Percentiles rank a stretch among this genome's conserved stretches.
phyloP scores from a whole-genome alignment of 2,888 invertebrate genomes.

The Microdon myrmicae region DNA sequence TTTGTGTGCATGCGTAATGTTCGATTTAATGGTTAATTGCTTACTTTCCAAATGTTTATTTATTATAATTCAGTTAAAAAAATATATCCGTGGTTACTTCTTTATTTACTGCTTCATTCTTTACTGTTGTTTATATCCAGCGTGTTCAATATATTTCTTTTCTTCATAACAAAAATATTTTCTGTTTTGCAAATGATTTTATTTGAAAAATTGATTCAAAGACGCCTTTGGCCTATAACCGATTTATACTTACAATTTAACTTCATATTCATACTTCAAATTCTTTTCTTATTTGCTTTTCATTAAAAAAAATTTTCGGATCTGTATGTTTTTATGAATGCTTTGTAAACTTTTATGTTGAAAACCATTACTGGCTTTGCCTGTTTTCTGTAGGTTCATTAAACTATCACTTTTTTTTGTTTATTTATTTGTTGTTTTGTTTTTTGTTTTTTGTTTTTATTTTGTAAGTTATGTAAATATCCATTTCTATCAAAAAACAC shows the following conservation, averaged over 20 bases:
- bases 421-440: slow-evolving; percentile 13
- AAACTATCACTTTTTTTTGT: no score
- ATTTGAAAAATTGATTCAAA: slow-evolving; percentile 31
- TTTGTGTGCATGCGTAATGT: no score
- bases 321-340: slow-evolving; percentile 10
- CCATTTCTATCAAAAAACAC: slow-evolving; percentile 42
- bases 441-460: slow-evolving; percentile 7
- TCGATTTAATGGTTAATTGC: no score
- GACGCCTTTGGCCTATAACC: slow-evolving; percentile 48
- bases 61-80: slow-evolving; percentile 48
- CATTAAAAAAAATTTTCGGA: slow-evolving; percentile 21
- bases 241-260: slow-evolving; percentile 10
- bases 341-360: slow-evolving; percentile 16
- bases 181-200: slow-evolving; percentile 17
- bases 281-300: slow-evolving; percentile 12
- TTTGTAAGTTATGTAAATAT: slow-evolving; percentile 31
- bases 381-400: no score
- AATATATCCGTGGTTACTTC: slow-evolving; percentile 38
- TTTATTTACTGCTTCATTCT: slow-evolving; percentile 1
- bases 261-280: slow-evolving; percentile 7
- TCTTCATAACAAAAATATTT: slow-evolving; percentile 49
- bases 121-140: no score
- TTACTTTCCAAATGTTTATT: no score
- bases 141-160: slow-evolving; percentile 41
- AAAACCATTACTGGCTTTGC: slow-evolving; percentile 25